Evolutionary conservation across 2,797 vertebrate species (phyloP), one percentile per base, ranked within the genome.

Genomic region (Taeniopygia guttata): DNA sequence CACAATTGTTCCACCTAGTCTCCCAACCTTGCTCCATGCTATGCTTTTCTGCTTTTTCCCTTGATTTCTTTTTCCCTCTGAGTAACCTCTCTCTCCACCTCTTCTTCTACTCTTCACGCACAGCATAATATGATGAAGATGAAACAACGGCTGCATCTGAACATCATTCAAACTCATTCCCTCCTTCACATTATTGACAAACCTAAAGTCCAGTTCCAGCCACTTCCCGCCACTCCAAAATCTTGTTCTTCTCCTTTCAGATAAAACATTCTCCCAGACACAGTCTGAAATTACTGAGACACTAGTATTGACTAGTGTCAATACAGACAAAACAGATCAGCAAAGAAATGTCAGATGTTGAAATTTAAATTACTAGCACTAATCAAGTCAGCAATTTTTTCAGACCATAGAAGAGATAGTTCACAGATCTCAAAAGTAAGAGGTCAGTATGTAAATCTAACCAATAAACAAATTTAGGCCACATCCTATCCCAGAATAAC

Each of bases 341-440:
- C 49, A 89, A 90, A 91, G 63, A 68, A 64, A 74, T 9, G 12
- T 16, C 26, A 43, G 29, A 30, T 43, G 58, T 1, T 81, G 62
- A 72, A 91, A 87, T 30, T 85, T 18, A 89, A 87, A 81, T 67
- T 38, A 67, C 23, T 68, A 75, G 34, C 34, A 40, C 3, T 10
- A 21, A 88, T 58, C 34, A 43, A 59, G 29, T 63, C 74, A 67
- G 70, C 40, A 76, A 3, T 43, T 87, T 93, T 83, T 95, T 85
- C 46, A 85, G 68, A 70, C 6, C 27, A 52, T n/a, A 56, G 52
- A 5, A 78, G 16, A 91, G 54, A 58, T 2, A 83, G 69, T 36
- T 86, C 55, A 69, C 64, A 79, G 26, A 75, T 86, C 52, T 55
- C 48, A 59, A 81, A 93, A 85, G 49, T 58, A 90, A 90, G 56